Evolutionary conservation across 2,797 vertebrate genomes (phyloP), one percentile per base, ranked within the genome.

Genomic region (Lates japonicus): DNA sequence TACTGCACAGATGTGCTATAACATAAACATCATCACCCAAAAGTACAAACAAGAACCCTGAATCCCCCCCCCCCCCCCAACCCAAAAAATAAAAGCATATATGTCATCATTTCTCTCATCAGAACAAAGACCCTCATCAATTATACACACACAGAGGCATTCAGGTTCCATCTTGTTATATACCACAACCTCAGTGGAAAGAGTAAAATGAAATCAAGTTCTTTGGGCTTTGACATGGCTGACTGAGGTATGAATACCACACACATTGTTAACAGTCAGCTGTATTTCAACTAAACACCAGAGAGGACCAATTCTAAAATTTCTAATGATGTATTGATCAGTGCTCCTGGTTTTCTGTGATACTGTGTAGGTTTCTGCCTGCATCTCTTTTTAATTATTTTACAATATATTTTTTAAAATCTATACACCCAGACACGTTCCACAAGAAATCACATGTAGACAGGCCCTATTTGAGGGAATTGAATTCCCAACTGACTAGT

Each of bases 211-310:
- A 95, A 94, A 95, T 93, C 88, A 92, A 94, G 93, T 94, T 95
- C 94, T 95, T 96, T 96, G 95, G 95, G 95, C 94, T 95, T 94
- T 91, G 90, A 95, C 92, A 94, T 91, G 92, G 94, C 95, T 94
- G 94, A 96, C 95, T 86, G 93, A 91, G 91, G 93, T 90, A 92
- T 92, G 88, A 93, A 85, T 90, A 94, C 90, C 93, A 94, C 93
- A 91, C 88, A 94, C 90, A 93, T 91, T 76, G 75, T 93, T 94
- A 95, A 96, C 95, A 95, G 95, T 96, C 95, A 95, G 95, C 95
- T 94, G 91, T 88, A 84, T 90, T 92, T 92, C 73, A 88, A 91
- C 92, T 93, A 63, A 90, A 95, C 90, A 93, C 93, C 89, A 90
- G 90, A 88, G 85, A 92, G 90, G 92, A 95, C 87, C 94, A 84